Percentiles rank a stretch among this genome's conserved stretches.
Evolutionary conservation across 2,797 vertebrate species (phyloP).

Genomic region (Lophius americanus): DNA sequence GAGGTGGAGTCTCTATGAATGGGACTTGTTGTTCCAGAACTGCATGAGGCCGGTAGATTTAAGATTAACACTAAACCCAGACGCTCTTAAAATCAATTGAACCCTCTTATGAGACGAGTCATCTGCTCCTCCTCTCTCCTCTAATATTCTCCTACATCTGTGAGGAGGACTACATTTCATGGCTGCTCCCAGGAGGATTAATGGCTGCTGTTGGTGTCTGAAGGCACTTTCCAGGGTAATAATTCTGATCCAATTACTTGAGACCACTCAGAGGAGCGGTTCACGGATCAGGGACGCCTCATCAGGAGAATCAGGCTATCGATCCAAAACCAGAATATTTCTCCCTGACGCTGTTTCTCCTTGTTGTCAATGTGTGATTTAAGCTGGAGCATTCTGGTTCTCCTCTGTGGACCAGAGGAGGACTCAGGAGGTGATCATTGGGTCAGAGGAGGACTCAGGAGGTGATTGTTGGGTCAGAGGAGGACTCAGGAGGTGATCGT

Average conservation of each 20-base stretch:
- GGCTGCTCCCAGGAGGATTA: constrained; percentile 72
- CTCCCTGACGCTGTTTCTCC: constrained; percentile 70
- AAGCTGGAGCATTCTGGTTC: constrained; percentile 51
- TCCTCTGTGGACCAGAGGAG: constrained; percentile 29
- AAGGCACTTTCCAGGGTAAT: constrained; percentile 75
- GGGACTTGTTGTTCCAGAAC: no score
- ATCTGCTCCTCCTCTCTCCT: constrained; percentile 65
- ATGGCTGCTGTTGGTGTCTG: constrained; percentile 74
- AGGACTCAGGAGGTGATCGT: no score
- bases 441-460: constrained; percentile 30
- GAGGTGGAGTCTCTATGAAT: no score
- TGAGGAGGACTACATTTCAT: constrained; percentile 72
- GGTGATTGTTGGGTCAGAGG: no score
- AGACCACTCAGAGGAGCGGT: constrained; percentile 77
- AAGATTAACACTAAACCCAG: constrained; percentile 67
- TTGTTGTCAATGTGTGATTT: constrained; percentile 70
- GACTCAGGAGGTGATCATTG: constrained; percentile 37
- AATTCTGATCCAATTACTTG: constrained; percentile 84
- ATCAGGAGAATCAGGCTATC: constrained; percentile 75
- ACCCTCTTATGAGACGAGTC: constrained; percentile 74
- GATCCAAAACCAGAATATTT: constrained; percentile 77
- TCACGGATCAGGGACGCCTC: constrained; percentile 76
- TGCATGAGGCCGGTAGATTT: constrained; percentile 53
- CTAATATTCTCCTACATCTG: constrained; percentile 62
- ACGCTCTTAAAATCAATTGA: constrained; percentile 76